phyloP scores from a whole-genome alignment of 2,797 vertebrate species.

The Channallabes apus region DNA sequence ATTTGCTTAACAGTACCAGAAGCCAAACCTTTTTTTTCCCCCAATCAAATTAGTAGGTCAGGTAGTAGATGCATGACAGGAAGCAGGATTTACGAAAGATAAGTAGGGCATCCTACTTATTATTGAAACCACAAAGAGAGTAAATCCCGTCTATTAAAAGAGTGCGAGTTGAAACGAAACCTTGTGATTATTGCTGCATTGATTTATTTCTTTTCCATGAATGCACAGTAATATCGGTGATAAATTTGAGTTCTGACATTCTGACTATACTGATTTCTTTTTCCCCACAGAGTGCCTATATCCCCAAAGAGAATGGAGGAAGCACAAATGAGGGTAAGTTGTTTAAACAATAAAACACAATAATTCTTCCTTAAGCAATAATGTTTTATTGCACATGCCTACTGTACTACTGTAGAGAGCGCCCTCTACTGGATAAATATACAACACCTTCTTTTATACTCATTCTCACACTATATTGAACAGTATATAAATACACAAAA shows the following conservation, averaged over 20 bases:
- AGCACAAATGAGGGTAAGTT: constrained; percentile 84
- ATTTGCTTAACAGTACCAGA: background rate
- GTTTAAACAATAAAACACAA: background rate
- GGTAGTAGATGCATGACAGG: background rate
- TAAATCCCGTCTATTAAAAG: background rate
- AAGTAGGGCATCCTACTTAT: background rate
- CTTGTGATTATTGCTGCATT: background rate
- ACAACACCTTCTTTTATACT: constrained; percentile 1
- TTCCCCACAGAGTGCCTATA: constrained; percentile 84
- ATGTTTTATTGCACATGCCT: background rate
- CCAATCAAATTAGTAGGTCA: background rate
- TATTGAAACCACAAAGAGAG: background rate
- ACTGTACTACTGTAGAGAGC: constrained; percentile 42
- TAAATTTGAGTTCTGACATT: background rate
- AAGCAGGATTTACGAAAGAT: constrained; percentile 1
- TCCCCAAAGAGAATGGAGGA: constrained; percentile 82
- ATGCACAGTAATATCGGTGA: background rate
- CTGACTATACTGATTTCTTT: constrained; percentile 25
- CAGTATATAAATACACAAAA: background rate
- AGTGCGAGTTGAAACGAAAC: background rate
- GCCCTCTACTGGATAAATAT: constrained; percentile 67
- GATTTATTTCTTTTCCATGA: background rate
- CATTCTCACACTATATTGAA: background rate
- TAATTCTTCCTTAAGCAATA: background rate
- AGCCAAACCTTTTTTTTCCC: background rate